phyloP scores from a whole-genome alignment of 2,888 invertebrate species.

The Cheilosia variabilis region DNA sequence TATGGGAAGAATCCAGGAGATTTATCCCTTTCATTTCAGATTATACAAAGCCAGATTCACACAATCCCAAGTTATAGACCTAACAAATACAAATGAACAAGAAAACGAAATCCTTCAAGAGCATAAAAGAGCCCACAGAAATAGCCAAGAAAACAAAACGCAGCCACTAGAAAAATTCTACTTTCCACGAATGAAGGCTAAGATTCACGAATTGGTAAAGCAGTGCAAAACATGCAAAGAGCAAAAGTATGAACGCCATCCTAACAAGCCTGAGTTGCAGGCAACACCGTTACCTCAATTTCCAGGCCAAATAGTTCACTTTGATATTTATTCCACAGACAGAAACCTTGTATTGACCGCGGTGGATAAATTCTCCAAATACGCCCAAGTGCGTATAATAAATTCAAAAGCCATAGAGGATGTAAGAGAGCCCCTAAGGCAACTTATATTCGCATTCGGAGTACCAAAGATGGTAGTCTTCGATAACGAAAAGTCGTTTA shows the following conservation, averaged over 20 bases:
- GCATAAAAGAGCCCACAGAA: slow-evolving; percentile 14
- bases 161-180: neutral
- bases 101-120: slow-evolving; percentile 26
- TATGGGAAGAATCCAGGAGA: slow-evolving; percentile 25
- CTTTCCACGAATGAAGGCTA: slow-evolving; percentile 13
- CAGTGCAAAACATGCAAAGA: slow-evolving; percentile 22
- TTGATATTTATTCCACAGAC: neutral
- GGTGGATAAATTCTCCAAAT: neutral
- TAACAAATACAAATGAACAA: slow-evolving; percentile 13
- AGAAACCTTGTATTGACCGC: neutral
- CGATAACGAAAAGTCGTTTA: neutral
- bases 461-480: neutral
- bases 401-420: neutral
- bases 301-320: neutral
- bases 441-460: neutral
- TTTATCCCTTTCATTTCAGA: slow-evolving; percentile 7
- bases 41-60: slow-evolving; percentile 23
- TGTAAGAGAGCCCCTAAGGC: neutral
- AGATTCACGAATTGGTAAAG: slow-evolving; percentile 4
- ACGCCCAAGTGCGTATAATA: neutral
- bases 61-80: slow-evolving; percentile 15
- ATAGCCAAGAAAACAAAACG: neutral
- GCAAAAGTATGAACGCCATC: neutral
- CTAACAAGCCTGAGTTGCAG: neutral
- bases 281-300: neutral